These are phyloP conservation scores for Steatocranus sp. DNA, from an alignment of 2,797 vertebrate genomes.

Conservation along the genomic window DNA sequence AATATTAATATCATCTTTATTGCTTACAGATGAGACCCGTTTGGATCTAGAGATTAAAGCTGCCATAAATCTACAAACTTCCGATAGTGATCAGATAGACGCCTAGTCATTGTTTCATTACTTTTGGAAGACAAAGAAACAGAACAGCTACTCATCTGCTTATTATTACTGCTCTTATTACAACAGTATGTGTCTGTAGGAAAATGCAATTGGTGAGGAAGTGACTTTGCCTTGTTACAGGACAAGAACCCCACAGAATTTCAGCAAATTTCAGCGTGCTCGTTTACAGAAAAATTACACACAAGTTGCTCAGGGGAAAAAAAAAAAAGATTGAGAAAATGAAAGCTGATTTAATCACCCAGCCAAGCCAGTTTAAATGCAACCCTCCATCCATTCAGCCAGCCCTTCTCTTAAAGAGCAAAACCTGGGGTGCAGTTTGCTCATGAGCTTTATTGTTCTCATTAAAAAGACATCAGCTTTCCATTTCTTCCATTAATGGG, in stretches of 20 bases:
- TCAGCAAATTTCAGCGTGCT: slow-evolving; percentile 9
- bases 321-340: slow-evolving; percentile 23
- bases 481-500: slow-evolving; percentile 58
- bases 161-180: slow-evolving; percentile 67
- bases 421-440: slow-evolving; percentile 49
- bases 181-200: slow-evolving; percentile 36
- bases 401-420: slow-evolving; percentile 29
- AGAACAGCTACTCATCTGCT: slow-evolving; percentile 62
- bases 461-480: slow-evolving; percentile 67
- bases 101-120: slow-evolving; percentile 52
- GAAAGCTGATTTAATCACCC: slow-evolving; percentile 28
- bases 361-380: slow-evolving; percentile 30
- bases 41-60: slow-evolving; percentile 60
- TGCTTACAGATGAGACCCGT: slow-evolving; percentile 67
- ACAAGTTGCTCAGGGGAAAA: neutral
- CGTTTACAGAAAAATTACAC: slow-evolving; percentile 6
- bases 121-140: slow-evolving; percentile 53
- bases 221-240: slow-evolving; percentile 29
- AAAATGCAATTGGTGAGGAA: slow-evolving; percentile 51
- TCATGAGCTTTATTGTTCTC: slow-evolving; percentile 60
- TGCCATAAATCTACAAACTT: slow-evolving; percentile 61
- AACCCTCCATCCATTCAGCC: slow-evolving; percentile 21
- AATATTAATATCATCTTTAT: slow-evolving; percentile 67
- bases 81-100: slow-evolving; percentile 40
- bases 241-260: slow-evolving; percentile 29